These are phyloP conservation scores for Littorina saxatilis DNA, from an alignment of 1,140 invertebrate species.

Conservation along the genomic window DNA sequence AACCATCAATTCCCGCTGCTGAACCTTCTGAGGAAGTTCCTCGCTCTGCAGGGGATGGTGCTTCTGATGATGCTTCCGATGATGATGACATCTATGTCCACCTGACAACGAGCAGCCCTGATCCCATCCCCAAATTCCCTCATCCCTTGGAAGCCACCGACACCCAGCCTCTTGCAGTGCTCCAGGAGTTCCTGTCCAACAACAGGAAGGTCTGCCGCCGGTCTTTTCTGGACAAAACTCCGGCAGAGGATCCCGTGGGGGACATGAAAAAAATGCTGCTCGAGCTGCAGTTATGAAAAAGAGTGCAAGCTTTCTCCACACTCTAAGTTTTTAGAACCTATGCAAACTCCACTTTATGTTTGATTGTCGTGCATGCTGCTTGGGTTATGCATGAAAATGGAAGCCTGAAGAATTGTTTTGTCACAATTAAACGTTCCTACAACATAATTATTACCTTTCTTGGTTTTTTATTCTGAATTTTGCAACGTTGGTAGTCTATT, in stretches of 20 bases:
- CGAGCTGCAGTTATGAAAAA: not conserved
- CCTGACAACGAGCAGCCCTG: not conserved
- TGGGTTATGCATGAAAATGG: no score
- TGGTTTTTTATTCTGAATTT: no score
- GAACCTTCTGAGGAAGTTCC: not conserved
- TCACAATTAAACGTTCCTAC: no score
- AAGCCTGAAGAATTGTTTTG: no score
- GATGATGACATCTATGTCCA: not conserved
- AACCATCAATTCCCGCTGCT: not conserved
- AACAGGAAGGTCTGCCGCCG: not conserved
- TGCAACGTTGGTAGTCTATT: no score
- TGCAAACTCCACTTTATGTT: no score
- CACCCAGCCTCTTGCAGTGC: not conserved
- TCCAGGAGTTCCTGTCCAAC: constrained; percentile 11
- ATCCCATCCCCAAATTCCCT: not conserved
- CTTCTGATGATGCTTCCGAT: not conserved
- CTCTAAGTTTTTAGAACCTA: no score
- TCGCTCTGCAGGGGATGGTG: not conserved
- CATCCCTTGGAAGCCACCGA: not conserved
- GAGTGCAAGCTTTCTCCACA: no score
- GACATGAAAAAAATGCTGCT: constrained; percentile 5
- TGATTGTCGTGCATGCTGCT: no score
- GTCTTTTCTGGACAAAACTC: not conserved
- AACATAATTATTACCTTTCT: no score
- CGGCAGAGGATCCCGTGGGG: not conserved